These are phyloP conservation scores for Darevskia nairensis DNA, from an alignment of 2,797 vertebrate species.

Conservation along the genomic window DNA sequence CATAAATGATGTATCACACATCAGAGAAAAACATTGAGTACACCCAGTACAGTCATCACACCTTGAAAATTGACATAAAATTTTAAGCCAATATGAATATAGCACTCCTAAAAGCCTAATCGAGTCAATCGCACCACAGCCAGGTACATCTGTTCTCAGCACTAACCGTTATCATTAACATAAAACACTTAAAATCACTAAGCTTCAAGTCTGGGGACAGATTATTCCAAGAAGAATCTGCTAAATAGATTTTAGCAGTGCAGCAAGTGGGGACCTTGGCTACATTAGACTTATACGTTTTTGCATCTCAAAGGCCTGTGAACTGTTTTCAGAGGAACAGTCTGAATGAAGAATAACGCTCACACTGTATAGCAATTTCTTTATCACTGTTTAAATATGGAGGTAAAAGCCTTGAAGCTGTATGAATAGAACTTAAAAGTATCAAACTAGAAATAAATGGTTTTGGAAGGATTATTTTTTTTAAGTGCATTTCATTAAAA, in stretches of 20 bases:
- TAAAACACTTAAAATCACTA: conserved; percentile 84
- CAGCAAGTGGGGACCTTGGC: conserved; percentile 75
- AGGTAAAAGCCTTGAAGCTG: conserved; percentile 63
- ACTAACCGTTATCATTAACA: conserved; percentile 84
- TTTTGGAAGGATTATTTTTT: conserved; percentile 55
- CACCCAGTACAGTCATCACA: conserved; percentile 78
- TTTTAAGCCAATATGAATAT: conserved; percentile 79
- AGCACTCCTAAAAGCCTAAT: conserved; percentile 80
- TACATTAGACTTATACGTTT: conserved; percentile 76
- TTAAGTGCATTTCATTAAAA: conserved; percentile 55
- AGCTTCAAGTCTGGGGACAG: conserved; percentile 81
- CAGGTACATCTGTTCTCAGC: conserved; percentile 86
- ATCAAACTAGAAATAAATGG: conserved; percentile 56
- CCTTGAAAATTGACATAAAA: conserved; percentile 81
- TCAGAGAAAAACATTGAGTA: conserved; percentile 74
- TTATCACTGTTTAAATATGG: conserved; percentile 64
- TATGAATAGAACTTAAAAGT: conserved; percentile 38
- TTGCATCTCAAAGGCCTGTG: conserved; percentile 79
- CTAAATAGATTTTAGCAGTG: conserved; percentile 81
- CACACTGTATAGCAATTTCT: conserved; percentile 74
- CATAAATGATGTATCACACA: conserved; percentile 59
- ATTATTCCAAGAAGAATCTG: conserved; percentile 81
- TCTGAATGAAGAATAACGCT: conserved; percentile 76
- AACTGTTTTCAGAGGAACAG: conserved; percentile 77
- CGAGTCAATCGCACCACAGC: conserved; percentile 79